Percentiles rank a stretch among this genome's conserved stretches.
These are phyloP conservation scores for Cyclophora albipunctata DNA, from an alignment of 2,888 invertebrate species.

Conservation along the genomic window DNA sequence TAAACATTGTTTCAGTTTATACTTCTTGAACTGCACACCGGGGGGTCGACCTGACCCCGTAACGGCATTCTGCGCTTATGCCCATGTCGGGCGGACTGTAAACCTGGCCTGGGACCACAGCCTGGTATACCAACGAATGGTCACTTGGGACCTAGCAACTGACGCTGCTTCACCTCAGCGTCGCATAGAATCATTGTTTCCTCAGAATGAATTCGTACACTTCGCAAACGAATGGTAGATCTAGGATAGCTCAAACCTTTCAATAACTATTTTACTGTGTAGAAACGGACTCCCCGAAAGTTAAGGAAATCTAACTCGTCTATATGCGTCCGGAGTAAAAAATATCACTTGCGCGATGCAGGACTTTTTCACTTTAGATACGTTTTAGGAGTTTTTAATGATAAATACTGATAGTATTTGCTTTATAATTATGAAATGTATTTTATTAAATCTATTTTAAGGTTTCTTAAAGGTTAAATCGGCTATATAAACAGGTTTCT, in stretches of 20 bases:
- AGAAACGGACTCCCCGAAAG: conserved; percentile 40
- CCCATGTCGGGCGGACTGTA: background rate
- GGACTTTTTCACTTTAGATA: conserved; percentile 1
- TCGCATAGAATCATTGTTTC: too few relatives aligned
- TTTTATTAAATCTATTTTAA: too few relatives aligned
- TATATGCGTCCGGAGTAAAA: conserved; percentile 19
- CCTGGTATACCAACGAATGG: background rate
- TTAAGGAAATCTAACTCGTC: background rate
- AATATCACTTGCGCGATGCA: conserved; percentile 32
- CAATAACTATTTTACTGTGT: conserved; percentile 32
- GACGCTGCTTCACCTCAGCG: conserved; percentile 3
- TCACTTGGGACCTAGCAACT: background rate
- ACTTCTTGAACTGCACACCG: background rate
- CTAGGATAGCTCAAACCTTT: conserved; percentile 30
- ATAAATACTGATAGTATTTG: too few relatives aligned
- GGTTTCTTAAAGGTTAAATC: too few relatives aligned
- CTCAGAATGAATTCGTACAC: conserved; percentile 1
- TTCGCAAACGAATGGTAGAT: conserved; percentile 16
- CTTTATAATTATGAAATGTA: too few relatives aligned
- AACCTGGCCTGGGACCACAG: background rate
- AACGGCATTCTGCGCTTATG: background rate
- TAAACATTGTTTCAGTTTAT: background rate
- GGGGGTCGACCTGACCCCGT: background rate
- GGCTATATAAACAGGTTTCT: too few relatives aligned
- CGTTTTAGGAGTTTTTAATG: too few relatives aligned